These are phyloP conservation scores for Sisor rabdophorus DNA, from an alignment of 2,113 vertebrate genomes.

Conservation along the genomic window DNA sequence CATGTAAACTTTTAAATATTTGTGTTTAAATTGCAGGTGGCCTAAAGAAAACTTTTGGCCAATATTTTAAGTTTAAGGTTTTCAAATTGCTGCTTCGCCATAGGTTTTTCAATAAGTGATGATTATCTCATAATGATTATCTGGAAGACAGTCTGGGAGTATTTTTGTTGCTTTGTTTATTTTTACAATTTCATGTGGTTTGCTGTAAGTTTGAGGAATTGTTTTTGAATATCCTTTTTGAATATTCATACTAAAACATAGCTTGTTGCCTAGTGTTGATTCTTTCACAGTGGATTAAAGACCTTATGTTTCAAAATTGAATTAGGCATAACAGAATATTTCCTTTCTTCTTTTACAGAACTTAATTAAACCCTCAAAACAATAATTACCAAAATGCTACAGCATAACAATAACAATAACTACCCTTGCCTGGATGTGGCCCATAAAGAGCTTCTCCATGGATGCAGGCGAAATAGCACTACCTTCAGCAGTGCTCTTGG, in stretches of 20 bases:
- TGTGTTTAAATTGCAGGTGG: neutral
- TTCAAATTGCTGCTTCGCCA: neutral
- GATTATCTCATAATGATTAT: neutral
- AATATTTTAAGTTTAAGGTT: neutral
- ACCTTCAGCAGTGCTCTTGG: constrained; percentile 64
- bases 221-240: neutral
- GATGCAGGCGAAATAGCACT: constrained; percentile 56
- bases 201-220: neutral
- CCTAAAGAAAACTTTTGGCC: neutral
- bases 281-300: neutral
- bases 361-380: constrained; percentile 44
- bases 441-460: constrained; percentile 59
- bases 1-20: neutral
- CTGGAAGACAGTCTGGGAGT: neutral
- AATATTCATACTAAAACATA: neutral
- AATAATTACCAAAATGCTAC: constrained; percentile 64
- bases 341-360: constrained; percentile 27
- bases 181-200: neutral
- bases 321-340: neutral
- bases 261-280: neutral
- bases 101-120: neutral
- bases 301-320: neutral
- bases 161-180: neutral
- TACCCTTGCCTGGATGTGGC: constrained; percentile 66
- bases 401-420: constrained; percentile 79